A percentile compares a stretch with the other conserved stretches of the same genome.
Conservation (phyloP, 2,797 vertebrate species). For the Aphelocoma californica region DNA sequence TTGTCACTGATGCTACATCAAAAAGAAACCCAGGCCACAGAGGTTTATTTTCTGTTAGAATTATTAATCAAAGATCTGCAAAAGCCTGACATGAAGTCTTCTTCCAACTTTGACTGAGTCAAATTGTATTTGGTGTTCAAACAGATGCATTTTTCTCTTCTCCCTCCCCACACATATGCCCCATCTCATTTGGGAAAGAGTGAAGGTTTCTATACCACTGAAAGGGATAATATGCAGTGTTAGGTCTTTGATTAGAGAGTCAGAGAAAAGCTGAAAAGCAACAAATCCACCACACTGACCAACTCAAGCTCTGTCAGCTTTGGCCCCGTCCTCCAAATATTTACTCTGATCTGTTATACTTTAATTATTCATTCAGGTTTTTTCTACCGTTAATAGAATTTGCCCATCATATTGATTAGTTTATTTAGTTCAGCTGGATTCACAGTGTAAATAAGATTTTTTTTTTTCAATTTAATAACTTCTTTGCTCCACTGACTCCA, state of each 20-base stretch:
- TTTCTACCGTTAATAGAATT: slow-evolving; percentile 44
- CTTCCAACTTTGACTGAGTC: not conserved
- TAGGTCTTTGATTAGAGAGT: not conserved
- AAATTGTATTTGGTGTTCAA: not conserved
- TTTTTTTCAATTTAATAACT: slow-evolving; percentile 15
- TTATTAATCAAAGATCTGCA: slow-evolving; percentile 9
- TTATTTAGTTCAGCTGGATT: slow-evolving; percentile 44
- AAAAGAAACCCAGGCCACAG: not conserved
- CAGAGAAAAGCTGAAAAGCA: not conserved
- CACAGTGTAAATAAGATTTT: slow-evolving; percentile 16
- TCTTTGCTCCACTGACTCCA: not conserved
- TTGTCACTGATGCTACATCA: not conserved
- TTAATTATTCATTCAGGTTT: slow-evolving; percentile 1
- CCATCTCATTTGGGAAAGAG: not conserved
- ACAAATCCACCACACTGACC: not conserved
- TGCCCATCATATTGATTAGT: slow-evolving; percentile 37
- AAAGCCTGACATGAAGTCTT: not conserved
- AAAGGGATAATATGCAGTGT: not conserved
- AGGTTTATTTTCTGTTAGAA: not conserved
- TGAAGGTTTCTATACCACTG: not conserved
- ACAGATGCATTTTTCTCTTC: not conserved
- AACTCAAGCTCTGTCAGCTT: not conserved
- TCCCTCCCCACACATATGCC: not conserved
- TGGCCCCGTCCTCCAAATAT: slow-evolving; percentile 15
- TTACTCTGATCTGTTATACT: not conserved